These are phyloP conservation scores for Meganola albula DNA, from an alignment of 2,888 invertebrate genomes.

Conservation along the genomic window DNA sequence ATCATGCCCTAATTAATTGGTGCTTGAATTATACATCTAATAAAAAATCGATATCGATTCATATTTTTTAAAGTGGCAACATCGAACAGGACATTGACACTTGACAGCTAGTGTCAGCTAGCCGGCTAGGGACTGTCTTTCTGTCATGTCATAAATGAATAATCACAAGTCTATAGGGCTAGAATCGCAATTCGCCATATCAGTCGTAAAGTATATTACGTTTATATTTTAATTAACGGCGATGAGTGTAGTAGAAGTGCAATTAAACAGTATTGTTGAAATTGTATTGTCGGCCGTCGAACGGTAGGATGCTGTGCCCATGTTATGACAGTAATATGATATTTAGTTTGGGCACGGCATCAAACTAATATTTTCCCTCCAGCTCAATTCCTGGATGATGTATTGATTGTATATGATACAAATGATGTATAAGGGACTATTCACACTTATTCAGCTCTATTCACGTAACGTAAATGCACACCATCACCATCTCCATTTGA, in stretches of 20 bases:
- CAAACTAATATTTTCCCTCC: constrained; percentile 6
- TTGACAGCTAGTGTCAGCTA: no score
- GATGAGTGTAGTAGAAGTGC: constrained; percentile 5
- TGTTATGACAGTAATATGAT: constrained; percentile 5
- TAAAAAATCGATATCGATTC: no score
- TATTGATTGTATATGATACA: constrained; percentile 5
- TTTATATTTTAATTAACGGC: constrained; percentile 3
- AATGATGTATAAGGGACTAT: background rate
- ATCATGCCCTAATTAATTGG: no score
- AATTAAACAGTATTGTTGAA: constrained; percentile 7
- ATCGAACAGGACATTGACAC: no score
- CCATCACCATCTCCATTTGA: no score
- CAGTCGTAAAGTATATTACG: constrained; percentile 5
- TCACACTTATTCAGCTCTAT: no score
- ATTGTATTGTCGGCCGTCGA: constrained; percentile 7
- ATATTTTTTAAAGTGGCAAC: no score
- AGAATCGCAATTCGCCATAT: background rate
- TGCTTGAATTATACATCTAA: no score
- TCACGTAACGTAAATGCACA: no score
- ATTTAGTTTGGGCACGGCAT: constrained; percentile 3
- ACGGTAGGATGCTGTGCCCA: constrained; percentile 8
- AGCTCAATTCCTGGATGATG: constrained; percentile 4
- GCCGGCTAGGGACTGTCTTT: no score
- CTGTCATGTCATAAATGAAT: no score
- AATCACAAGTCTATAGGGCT: no score